These are phyloP conservation scores for Pilophorus perplexus DNA, from an alignment of 2,888 invertebrate species.

Conservation along the genomic window DNA sequence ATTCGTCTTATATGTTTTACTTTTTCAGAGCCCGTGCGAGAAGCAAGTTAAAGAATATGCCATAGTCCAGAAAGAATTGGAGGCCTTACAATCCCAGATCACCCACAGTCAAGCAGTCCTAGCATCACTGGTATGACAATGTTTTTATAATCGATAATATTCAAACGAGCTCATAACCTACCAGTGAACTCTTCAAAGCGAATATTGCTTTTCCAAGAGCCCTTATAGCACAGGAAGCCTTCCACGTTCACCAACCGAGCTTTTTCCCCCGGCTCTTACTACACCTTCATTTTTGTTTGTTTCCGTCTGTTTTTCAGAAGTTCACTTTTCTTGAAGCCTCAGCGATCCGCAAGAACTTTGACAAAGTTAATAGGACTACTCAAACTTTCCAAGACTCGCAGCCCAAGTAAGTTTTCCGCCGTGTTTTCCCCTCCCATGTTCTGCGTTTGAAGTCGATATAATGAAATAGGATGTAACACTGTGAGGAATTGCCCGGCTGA, in stretches of 20 bases:
- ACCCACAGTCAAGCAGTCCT: slow-evolving; percentile 48
- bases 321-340: slow-evolving; percentile 45
- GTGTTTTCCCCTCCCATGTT: too few species aligned
- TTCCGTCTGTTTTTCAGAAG: slow-evolving; percentile 39
- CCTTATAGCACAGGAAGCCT: too few species aligned
- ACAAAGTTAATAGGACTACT: slow-evolving; percentile 47
- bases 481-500: too few species aligned
- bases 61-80: slow-evolving; percentile 47
- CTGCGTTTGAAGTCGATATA: too few species aligned
- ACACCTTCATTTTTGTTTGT: not conserved
- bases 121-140: slow-evolving; percentile 45
- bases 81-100: slow-evolving; percentile 47
- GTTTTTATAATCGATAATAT: too few species aligned
- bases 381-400: slow-evolving; percentile 46
- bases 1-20: not conserved
- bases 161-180: too few species aligned
- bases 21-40: slow-evolving; percentile 37
- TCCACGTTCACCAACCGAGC: too few species aligned
- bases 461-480: too few species aligned
- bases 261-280: not conserved
- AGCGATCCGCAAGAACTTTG: slow-evolving; percentile 37
- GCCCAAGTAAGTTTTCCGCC: slow-evolving; percentile 45
- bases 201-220: too few species aligned
- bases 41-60: slow-evolving; percentile 45
- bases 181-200: too few species aligned